Evolutionary conservation across 2,113 vertebrate species (phyloP), one percentile per base, ranked within the genome.

Genomic region (Isurus oxyrinchus): DNA sequence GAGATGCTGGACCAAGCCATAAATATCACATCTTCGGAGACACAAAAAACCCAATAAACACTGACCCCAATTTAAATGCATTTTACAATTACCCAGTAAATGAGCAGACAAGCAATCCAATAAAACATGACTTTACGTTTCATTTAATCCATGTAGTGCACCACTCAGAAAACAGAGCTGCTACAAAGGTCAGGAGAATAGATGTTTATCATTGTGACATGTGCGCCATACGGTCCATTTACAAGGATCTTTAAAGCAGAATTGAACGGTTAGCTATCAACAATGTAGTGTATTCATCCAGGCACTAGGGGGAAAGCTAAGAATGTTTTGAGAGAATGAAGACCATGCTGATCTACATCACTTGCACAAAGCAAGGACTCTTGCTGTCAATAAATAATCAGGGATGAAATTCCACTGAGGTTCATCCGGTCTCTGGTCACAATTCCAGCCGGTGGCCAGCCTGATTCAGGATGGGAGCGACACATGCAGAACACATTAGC

Each of bases 11-110:
- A 63, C n/a, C 59, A 63, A 94, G 67, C 49, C 67, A 27, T 95
- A 95, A 95, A 69, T 95, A 95, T 76, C 44, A 5, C 44, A 55
- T 23, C 27, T 49, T 95, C 66, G 31, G 67, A 31, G 66, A 53
- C 66, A 55, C 44, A 53, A 53, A 27, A 95, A 49, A 69, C 14
- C 66, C 94, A 53, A 72, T 95, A 95, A 95, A 69, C 40, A 53
- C 94, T 19, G 67, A 72, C 94, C 44, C 67, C 94, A 95, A 95
- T 95, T 95, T 95, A 95, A 95, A 72, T 95, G 94, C 63, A 72
- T 95, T 72, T 95, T 95, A 95, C 94, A 69, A 69, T 69, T 31
- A 35, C 44, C 67, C 40, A 55, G 44, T 95, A 72, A 95, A 95
- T 53, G 94, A 69, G 66, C 44, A 95, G 94, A 69, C 44, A 72